These are phyloP conservation scores for Apoda limacodes DNA, from an alignment of 2,888 invertebrate species.

Conservation along the genomic window DNA sequence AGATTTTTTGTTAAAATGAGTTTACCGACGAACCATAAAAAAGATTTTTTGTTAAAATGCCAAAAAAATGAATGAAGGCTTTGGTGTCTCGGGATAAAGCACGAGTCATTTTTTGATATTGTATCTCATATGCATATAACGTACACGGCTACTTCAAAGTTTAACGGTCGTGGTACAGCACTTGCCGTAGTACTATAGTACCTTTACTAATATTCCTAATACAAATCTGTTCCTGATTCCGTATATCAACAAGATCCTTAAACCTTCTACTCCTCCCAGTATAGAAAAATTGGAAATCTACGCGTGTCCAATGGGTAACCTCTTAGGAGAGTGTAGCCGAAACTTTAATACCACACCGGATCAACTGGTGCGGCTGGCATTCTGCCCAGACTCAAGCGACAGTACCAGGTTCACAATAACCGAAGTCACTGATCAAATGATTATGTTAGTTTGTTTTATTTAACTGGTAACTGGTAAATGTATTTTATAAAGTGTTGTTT, in stretches of 20 bases:
- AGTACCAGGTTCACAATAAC: constrained; percentile 30
- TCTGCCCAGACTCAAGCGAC: constrained; percentile 23
- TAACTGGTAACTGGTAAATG: no score
- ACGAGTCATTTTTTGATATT: no score
- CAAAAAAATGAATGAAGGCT: no score
- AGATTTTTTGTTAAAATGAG: no score
- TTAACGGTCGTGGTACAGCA: no score
- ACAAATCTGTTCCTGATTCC: not conserved
- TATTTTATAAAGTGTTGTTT: no score
- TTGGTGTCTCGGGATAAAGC: no score
- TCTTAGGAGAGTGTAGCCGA: constrained; percentile 8
- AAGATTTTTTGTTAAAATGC: no score
- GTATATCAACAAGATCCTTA: constrained; percentile 5
- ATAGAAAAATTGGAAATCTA: constrained; percentile 49
- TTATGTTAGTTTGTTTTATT: constrained; percentile 19
- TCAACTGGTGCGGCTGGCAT: constrained; percentile 28
- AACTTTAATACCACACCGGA: constrained; percentile 15
- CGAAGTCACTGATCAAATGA: constrained; percentile 26
- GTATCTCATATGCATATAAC: no score
- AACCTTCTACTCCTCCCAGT: constrained; percentile 22
- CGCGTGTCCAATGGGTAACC: constrained; percentile 27
- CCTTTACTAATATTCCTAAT: not conserved
- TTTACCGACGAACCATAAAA: no score
- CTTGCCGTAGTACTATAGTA: no score
- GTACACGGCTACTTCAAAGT: no score